phyloP scores from a whole-genome alignment of 2,113 vertebrate genomes.

The Cricetomys ansorgei region DNA sequence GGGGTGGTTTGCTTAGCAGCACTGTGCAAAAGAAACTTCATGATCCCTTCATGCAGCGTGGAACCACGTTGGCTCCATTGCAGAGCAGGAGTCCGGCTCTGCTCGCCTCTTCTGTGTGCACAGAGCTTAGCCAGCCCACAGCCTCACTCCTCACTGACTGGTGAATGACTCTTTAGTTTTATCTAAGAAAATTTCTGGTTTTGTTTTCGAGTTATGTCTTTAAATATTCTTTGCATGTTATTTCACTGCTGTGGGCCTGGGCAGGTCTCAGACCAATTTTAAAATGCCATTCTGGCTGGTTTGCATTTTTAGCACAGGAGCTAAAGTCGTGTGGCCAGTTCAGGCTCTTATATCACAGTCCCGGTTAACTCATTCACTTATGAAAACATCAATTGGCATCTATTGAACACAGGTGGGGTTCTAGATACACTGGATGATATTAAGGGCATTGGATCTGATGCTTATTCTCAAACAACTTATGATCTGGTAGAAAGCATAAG shows the following conservation, averaged over 20 bases:
- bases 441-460: not conserved
- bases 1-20: not conserved
- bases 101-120: not conserved
- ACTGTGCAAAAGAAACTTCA: not conserved
- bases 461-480: not conserved
- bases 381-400: not conserved
- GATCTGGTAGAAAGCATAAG: not conserved
- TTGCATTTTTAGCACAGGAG: not conserved
- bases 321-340: not conserved
- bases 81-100: not conserved
- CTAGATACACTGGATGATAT: not conserved
- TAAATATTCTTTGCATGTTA: not conserved
- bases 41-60: too few relatives aligned
- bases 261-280: not conserved
- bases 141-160: not conserved
- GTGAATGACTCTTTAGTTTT: conserved; percentile 23
- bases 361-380: not conserved
- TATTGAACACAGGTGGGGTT: not conserved
- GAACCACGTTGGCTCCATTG: not conserved
- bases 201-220: not conserved
- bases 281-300: not conserved
- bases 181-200: not conserved
- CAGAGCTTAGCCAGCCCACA: not conserved
- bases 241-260: not conserved
- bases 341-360: not conserved